Evolutionary conservation across 2,797 vertebrate genomes (phyloP), one percentile per base, ranked within the genome.

Genomic region (Ctenopoma multispine): DNA sequence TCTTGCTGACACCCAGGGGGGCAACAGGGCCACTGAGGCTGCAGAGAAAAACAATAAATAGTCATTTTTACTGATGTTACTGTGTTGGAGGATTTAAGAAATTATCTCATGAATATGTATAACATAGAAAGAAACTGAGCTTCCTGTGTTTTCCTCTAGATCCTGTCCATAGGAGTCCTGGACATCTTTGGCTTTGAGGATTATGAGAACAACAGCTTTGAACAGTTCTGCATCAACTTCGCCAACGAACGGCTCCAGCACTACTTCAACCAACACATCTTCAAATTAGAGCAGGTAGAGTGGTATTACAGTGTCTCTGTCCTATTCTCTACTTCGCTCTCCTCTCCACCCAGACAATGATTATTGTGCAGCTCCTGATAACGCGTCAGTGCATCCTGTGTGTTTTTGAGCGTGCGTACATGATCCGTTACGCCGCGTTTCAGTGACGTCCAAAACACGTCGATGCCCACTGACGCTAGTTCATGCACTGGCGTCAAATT

Each of bases 131-230:
- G 7, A 41, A 24, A 24, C 20, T 36, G 2, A 54, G 8, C 23
- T 41, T 15, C 63, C 0, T 67, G 18, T 59, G 1, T 70, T 23
- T 20, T 8, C 7, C 18, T 8, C 24, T 87, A 99, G 98, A 96
- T 96, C 82, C 93, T 99, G 43, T 99, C 98, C 50, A 99, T 99
- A 44, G 97, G 98, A n/a, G 98, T 99, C 55, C 94, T 99, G 84
- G 98, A 99, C 92, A 99, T 99, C 87, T 99, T 99, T 84, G 98
- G 98, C 5, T 99, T 99, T 83, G 98, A 99, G 92, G 98, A 99
- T 90, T 99, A 99, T 20, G 98, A 99, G 90, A 99, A 95, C 91
- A 99, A 99, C 87, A 99, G 98, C 87, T 99, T 99, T 53, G 98
- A 99, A 59, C 98, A 99, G 77, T 99, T 99, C 91, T 99, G 98